phyloP scores from a whole-genome alignment of 2,113 vertebrate species.

The Thalassoma bifasciatum region DNA sequence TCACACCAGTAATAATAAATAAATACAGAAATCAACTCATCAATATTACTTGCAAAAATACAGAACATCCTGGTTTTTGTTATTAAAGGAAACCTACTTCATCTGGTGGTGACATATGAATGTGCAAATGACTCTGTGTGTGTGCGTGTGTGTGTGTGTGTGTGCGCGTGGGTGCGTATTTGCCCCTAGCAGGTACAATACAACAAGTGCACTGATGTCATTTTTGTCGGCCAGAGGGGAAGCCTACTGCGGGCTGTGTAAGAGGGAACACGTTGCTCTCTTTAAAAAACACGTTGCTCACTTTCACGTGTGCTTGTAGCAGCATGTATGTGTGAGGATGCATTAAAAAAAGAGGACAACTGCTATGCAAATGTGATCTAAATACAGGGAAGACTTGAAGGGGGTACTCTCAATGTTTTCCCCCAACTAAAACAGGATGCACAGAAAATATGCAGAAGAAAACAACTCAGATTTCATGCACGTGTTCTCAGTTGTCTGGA shows the following conservation, averaged over 20 bases:
- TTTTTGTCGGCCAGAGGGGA: constrained; percentile 32
- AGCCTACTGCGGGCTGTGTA: constrained; percentile 30
- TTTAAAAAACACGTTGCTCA: constrained; percentile 33
- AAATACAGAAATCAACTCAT: too few relatives aligned
- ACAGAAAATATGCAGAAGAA: too few relatives aligned
- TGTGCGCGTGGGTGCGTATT: neutral
- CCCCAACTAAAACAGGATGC: too few relatives aligned
- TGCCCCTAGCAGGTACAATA: constrained; percentile 33
- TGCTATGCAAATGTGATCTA: constrained; percentile 31
- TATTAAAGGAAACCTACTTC: neutral
- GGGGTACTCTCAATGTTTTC: neutral
- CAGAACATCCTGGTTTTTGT: neutral
- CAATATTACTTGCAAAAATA: too few relatives aligned
- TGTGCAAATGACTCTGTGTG: neutral
- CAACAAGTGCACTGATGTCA: constrained; percentile 37
- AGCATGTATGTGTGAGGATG: neutral
- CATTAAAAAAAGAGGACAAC: neutral
- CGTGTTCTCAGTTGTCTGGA: too few relatives aligned
- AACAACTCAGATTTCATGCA: too few relatives aligned
- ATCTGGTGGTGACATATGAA: constrained; percentile 1
- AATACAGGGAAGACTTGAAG: constrained; percentile 24
- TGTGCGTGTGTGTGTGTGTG: neutral
- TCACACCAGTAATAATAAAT: too few relatives aligned
- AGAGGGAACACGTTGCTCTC: constrained; percentile 13
- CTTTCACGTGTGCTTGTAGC: constrained; percentile 28